Evolutionary conservation across 2,888 invertebrate genomes (phyloP), one percentile per base, ranked within the genome.

Genomic region (Amiota communis): DNA sequence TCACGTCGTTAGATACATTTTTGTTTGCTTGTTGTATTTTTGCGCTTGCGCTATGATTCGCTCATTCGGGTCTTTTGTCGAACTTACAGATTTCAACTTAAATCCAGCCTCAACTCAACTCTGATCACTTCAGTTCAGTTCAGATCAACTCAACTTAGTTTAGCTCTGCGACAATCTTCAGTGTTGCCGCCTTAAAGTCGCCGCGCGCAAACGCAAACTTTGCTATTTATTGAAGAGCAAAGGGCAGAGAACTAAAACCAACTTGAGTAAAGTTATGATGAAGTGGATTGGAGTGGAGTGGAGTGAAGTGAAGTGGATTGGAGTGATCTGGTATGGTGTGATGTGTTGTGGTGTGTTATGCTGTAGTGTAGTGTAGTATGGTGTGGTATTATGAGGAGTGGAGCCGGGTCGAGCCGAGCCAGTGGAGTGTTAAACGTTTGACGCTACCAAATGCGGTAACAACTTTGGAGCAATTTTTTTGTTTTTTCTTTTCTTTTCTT

Each of bases 281-380:
- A 86, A 86, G 83, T 86, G 86, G 82, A 86, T 83, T 86, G 86
- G 86, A 86, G 85, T 86, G 84, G 82, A 85, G 87, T 87, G 84
- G 81, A 78, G 82, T 85, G 85, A 81, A 83, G 83, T 78, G 83
- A 80, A 83, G 76, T 77, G 74, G 36, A 36, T 36, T 36, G 36
- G 2, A 83, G 81, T 86, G 85, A 86, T 86, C 83, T 86, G 85
- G 86, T 86, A 85, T 86, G 83, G 82, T 86, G 84, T 86, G 86
- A 86, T 85, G 85, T 86, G 84, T 82, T 84, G 87, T 87, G 85
- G 81, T 78, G 82, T 84, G 85, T 23, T 23, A 3, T 81, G 83
- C 82, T 78, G 83, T 80, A 82, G 75, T 77, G 75, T 15, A 49
- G 47, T 15, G 67, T 51, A 13, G n/a, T n/a, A n/a, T 86, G 85